A percentile compares a stretch with the other conserved stretches of the same genome.
Evolutionary conservation across 2,113 vertebrate genomes (phyloP).

Genomic region (Gavia stellata): DNA sequence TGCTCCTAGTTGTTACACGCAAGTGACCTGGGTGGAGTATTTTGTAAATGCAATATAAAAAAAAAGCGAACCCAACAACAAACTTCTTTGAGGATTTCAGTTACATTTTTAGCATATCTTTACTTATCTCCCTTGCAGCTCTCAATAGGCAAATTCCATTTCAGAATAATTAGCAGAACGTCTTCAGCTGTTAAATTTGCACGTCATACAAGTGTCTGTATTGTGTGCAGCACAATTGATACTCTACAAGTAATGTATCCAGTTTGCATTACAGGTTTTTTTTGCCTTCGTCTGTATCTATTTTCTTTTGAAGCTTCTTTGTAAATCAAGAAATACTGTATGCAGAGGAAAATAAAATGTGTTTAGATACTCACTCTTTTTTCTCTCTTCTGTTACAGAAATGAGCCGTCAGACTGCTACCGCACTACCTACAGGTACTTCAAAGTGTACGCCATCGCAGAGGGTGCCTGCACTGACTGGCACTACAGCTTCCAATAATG

Average conservation of each 20-base stretch:
- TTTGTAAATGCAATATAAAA: neutral
- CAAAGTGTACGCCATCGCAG: constrained; percentile 97
- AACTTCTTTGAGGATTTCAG: neutral
- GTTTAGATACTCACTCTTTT: neutral
- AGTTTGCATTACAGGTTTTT: fast-evolving
- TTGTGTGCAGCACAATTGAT: fast-evolving
- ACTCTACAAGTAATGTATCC: fast-evolving
- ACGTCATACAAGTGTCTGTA: fast-evolving
- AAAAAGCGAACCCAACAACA: neutral
- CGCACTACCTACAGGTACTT: constrained; percentile 96
- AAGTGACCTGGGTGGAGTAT: neutral
- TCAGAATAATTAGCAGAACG: neutral
- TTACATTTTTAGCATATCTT: neutral
- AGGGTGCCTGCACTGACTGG: constrained; percentile 93
- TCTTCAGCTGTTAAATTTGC: neutral
- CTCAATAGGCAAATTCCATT: neutral
- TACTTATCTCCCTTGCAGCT: neutral
- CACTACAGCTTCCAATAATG: constrained; percentile 98
- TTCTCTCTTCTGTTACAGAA: constrained; percentile 73
- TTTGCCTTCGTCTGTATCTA: neutral
- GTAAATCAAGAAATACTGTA: fast-evolving
- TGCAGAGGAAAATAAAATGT: neutral
- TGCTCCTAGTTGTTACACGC: neutral
- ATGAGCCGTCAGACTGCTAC: constrained; percentile 99
- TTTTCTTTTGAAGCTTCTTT: neutral